Evolutionary conservation across 2,888 invertebrate genomes (phyloP).

Genomic region (Catocala sponsa): DNA sequence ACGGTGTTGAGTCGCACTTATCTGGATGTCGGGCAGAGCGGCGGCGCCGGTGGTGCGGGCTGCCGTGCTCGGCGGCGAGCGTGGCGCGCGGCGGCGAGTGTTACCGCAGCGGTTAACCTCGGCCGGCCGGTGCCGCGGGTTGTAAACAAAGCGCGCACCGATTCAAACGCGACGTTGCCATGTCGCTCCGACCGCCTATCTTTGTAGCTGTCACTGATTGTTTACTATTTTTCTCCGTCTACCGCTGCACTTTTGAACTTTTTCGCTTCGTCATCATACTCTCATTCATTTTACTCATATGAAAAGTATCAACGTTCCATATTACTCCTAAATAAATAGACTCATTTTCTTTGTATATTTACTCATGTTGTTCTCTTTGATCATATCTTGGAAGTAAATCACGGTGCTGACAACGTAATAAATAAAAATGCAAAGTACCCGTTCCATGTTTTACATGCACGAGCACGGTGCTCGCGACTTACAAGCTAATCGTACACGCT

Average conservation of each 20-base stretch:
- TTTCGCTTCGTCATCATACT: neutral
- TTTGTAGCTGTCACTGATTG: slow-evolving; percentile 61
- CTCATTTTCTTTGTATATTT: neutral
- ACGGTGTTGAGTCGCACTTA: slow-evolving; percentile 36
- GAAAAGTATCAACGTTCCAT: neutral
- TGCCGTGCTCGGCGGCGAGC: slow-evolving; percentile 1
- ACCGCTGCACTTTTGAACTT: slow-evolving; percentile 14
- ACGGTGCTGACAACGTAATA: slow-evolving; percentile 29
- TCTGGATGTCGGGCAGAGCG: slow-evolving; percentile 34
- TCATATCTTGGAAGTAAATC: slow-evolving; percentile 5
- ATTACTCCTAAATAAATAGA: neutral
- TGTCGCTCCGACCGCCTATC: slow-evolving; percentile 58
- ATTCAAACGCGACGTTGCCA: slow-evolving; percentile 74
- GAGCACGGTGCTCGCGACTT: slow-evolving; percentile 46
- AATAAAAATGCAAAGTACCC: slow-evolving; percentile 27
- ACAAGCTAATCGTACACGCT: slow-evolving; percentile 13
- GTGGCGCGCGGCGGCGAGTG: slow-evolving; percentile 47
- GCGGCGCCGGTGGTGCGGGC: no score
- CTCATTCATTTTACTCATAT: neutral
- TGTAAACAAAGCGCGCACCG: slow-evolving; percentile 81
- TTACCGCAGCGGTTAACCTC: slow-evolving; percentile 67
- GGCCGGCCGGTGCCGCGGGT: slow-evolving; percentile 53
- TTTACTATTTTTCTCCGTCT: slow-evolving; percentile 54
- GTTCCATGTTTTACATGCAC: slow-evolving; percentile 43
- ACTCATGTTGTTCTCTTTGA: neutral